Evolutionary conservation across 2,113 vertebrate species (phyloP).

Genomic region (Daubentonia madagascariensis): DNA sequence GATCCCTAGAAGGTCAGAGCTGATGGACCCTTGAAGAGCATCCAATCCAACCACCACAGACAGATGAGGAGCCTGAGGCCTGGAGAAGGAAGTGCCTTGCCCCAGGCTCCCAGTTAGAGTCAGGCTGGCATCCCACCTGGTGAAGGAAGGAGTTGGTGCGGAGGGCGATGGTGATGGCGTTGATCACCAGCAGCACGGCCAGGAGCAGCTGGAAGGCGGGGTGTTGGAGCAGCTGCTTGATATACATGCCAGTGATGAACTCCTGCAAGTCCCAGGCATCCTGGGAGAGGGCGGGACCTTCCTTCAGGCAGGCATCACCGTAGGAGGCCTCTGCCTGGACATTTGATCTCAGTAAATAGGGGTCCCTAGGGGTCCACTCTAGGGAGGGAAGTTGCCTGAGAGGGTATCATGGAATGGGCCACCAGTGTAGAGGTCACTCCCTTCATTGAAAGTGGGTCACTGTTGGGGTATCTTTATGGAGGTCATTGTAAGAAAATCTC

Average conservation of each 20-base stretch:
- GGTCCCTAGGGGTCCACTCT: not conserved
- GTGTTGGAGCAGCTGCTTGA: constrained; percentile 68
- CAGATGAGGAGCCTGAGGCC: not conserved
- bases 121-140: constrained; percentile 34
- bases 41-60: not conserved
- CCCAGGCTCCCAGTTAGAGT: not conserved
- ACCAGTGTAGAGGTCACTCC: not conserved
- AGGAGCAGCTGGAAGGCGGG: constrained; percentile 54
- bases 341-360: not conserved
- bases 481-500: not conserved
- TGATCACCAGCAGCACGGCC: constrained; percentile 60
- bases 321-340: not conserved
- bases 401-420: not conserved
- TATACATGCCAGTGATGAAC: constrained; percentile 62
- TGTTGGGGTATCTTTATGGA: not conserved
- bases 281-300: constrained; percentile 23
- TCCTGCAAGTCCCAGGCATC: constrained; percentile 70
- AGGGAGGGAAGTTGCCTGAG: not conserved
- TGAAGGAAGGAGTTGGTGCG: constrained; percentile 44
- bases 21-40: not conserved
- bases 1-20: not conserved
- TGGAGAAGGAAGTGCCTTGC: not conserved
- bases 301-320: not conserved
- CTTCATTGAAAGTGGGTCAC: not conserved
- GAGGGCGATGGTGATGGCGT: constrained; percentile 55